Conservation (phyloP, 1,140 invertebrate genomes). For the Zaprionus vittiger region DNA sequence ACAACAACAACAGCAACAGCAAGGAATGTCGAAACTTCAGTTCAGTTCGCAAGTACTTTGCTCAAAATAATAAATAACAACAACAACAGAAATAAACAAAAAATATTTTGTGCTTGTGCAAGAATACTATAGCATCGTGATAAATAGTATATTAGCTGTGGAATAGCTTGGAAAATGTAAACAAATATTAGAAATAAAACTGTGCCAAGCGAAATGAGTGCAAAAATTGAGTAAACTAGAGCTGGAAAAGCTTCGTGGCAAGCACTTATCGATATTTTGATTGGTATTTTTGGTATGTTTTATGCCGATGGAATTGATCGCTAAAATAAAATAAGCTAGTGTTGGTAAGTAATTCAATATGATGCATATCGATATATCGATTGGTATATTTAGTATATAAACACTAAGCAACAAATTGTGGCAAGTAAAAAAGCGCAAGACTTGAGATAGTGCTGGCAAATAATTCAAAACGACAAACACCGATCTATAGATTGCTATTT, state of each 20-base stretch:
- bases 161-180: not conserved
- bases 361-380: not conserved
- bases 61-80: constrained; percentile 6
- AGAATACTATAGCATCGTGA: constrained; percentile 1
- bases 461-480: no score
- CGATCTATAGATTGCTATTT: no score
- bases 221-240: not conserved
- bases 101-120: not conserved
- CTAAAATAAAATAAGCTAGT: no score
- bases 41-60: constrained; percentile 13
- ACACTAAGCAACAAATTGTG: not conserved
- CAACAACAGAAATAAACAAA: constrained; percentile 1
- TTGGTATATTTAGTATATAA: not conserved
- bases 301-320: not conserved
- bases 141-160: constrained; percentile 20
- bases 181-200: not conserved
- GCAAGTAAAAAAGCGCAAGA: no score
- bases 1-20: not conserved
- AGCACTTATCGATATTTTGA: not conserved
- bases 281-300: not conserved
- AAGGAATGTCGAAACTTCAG: constrained; percentile 24
- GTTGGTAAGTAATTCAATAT: no score
- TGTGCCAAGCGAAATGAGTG: not conserved
- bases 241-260: not conserved
- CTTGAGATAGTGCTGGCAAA: no score